phyloP scores from a whole-genome alignment of 2,113 vertebrate species.

The Gasterosteus aculeatus region DNA sequence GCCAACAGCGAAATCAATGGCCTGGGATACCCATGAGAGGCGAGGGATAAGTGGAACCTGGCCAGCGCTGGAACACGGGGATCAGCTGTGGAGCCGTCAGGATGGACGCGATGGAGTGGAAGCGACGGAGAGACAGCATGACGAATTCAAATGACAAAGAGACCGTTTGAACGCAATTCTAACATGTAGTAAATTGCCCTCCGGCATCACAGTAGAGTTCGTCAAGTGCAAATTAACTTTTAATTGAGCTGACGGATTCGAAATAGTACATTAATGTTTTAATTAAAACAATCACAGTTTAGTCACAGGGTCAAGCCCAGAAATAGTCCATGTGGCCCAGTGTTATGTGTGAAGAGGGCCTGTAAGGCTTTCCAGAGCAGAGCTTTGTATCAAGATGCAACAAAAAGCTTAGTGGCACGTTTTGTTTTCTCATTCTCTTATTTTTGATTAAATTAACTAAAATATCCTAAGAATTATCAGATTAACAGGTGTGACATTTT shows the following conservation, averaged over 20 bases:
- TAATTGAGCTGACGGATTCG: neutral
- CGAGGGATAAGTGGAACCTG: conserved; percentile 48
- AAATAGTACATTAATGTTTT: neutral
- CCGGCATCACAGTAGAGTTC: neutral
- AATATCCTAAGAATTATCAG: neutral
- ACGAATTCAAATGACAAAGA: conserved; percentile 32
- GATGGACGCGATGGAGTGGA: conserved; percentile 51
- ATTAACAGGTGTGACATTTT: neutral
- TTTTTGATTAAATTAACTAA: neutral
- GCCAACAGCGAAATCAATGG: conserved; percentile 70
- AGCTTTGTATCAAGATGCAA: neutral
- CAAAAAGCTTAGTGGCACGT: neutral
- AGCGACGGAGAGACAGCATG: conserved; percentile 36
- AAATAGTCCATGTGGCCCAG: neutral
- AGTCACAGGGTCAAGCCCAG: neutral
- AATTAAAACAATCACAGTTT: neutral
- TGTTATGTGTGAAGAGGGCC: conserved; percentile 6
- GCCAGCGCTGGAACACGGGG: conserved; percentile 38
- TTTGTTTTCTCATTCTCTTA: neutral
- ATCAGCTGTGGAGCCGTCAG: conserved; percentile 53
- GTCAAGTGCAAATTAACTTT: conserved; percentile 14
- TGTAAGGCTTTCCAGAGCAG: neutral
- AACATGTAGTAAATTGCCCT: conserved; percentile 3
- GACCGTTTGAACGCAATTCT: conserved; percentile 21
- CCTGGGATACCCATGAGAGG: conserved; percentile 60